Conservation (phyloP, 2,888 invertebrate genomes). For the Scelioninae gen. 2 region DNA sequence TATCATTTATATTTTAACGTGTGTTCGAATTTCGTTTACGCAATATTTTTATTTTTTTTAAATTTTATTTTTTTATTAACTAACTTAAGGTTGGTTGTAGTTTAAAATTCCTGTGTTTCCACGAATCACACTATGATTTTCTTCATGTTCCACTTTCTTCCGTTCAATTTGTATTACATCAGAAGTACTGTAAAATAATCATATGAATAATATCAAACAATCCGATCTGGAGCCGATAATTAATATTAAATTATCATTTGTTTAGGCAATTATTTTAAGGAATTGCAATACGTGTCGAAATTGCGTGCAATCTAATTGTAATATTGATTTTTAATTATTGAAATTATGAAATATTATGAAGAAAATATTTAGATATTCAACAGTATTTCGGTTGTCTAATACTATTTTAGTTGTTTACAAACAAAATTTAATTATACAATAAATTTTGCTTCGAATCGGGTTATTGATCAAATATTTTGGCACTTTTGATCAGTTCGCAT, state of each 20-base stretch:
- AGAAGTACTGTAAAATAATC: conserved; percentile 25
- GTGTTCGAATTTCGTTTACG: background rate
- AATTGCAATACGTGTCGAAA: conserved; percentile 47
- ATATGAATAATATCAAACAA: conserved; percentile 11
- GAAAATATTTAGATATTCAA: conserved; percentile 10
- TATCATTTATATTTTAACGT: background rate
- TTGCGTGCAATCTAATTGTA: conserved; percentile 47
- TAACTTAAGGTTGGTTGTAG: background rate
- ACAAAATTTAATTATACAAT: conserved; percentile 15
- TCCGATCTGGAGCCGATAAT: conserved; percentile 37
- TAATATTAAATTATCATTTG: conserved; percentile 28
- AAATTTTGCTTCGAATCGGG: conserved; percentile 43
- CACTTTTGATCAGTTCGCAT: conserved; percentile 27
- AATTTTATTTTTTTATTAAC: conserved; percentile 3
- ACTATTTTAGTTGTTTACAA: conserved; percentile 7
- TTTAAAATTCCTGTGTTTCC: background rate
- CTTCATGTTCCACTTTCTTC: conserved; percentile 37
- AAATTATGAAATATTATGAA: conserved; percentile 6
- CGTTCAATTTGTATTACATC: conserved; percentile 25
- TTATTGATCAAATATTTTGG: conserved; percentile 20
- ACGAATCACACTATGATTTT: conserved; percentile 9
- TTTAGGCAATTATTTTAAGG: conserved; percentile 18
- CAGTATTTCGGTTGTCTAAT: conserved; percentile 12
- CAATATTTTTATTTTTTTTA: conserved; percentile 3
- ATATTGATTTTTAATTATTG: conserved; percentile 19